Evolutionary conservation across 2,888 invertebrate species (phyloP).

Genomic region (Drosophila anceps): DNA sequence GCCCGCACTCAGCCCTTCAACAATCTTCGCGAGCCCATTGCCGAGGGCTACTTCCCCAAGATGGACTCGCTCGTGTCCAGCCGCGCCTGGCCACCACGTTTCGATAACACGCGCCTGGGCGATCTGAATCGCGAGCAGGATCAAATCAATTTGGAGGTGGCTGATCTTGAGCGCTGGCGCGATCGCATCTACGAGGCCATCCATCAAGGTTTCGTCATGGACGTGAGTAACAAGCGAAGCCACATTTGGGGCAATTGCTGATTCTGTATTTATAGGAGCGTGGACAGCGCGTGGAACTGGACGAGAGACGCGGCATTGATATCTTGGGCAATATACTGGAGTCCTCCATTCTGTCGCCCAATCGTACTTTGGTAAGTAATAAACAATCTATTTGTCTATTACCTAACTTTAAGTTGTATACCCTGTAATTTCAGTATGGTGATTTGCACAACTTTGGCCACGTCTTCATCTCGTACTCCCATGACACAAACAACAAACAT

Average conservation of each 20-base stretch:
- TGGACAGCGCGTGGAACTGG: conserved; percentile 87
- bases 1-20: conserved; percentile 88
- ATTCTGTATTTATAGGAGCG: conserved; percentile 85
- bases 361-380: conserved; percentile 86
- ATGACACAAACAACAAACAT: conserved; percentile 91
- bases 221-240: conserved; percentile 85
- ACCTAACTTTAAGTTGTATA: neutral
- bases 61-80: conserved; percentile 92
- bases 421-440: conserved; percentile 87
- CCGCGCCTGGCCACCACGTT: conserved; percentile 91
- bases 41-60: conserved; percentile 94
- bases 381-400: accelerated
- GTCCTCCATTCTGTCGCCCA: conserved; percentile 89
- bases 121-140: conserved; percentile 90
- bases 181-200: conserved; percentile 91
- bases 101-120: conserved; percentile 86
- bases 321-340: conserved; percentile 93
- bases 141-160: conserved; percentile 88
- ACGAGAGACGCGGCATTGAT: conserved; percentile 91
- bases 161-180: conserved; percentile 91
- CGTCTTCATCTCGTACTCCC: conserved; percentile 90
- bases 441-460: conserved; percentile 91
- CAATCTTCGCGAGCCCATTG: conserved; percentile 89
- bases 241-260: accelerated
- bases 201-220: conserved; percentile 87